Base-by-base conservation (phyloP, 2,888 invertebrate genomes). In the Troides helena region DNA sequence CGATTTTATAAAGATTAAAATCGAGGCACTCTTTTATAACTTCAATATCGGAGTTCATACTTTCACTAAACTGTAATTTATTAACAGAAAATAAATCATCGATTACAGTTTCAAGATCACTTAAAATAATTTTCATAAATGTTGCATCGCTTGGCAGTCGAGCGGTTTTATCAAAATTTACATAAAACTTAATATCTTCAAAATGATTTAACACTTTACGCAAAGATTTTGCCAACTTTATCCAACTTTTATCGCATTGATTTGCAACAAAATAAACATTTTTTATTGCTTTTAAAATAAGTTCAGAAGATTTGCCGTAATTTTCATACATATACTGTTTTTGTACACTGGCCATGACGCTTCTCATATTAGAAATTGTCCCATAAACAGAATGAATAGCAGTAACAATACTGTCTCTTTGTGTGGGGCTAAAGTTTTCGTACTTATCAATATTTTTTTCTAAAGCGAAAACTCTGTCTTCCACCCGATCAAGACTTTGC, bases 301-400 rank as follows among this genome's bases (percentile, higher is more conserved):
- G 76, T 80, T 88, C 85, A 5, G 88, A 86, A 10, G 92, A 92
- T 74, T 87, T 85, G 3, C 90, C 90, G 73, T 89, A 93, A 74
- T 91, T 89, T 73, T 89, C 86, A 73, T 86, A 88, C 86, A 93
- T 85, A 58, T 85, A 89, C 66, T 82, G 85, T 76, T 90, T 92
- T 79, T 89, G 90, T 72, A 92, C 82, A 73, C 87, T 89, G 21
- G 88, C 84, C 65, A 94, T 84, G n/a, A 92, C 88, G 72, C 93
- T 87, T 65, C 94, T 89, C 85, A 94, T 93, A 68, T 93, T 89
- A 66, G 93, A 92, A 74, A 94, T 93, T 73, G 90, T 92, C 12
- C 89, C 85, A 75, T 93, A 94, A 56, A 94, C 83, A 56, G 93
- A 92, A 80, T 93, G 88, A 39, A 94, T 82, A 53, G 93, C 92